Base-by-base conservation (phyloP, 2,797 vertebrate genomes). In the Falco naumanni region DNA sequence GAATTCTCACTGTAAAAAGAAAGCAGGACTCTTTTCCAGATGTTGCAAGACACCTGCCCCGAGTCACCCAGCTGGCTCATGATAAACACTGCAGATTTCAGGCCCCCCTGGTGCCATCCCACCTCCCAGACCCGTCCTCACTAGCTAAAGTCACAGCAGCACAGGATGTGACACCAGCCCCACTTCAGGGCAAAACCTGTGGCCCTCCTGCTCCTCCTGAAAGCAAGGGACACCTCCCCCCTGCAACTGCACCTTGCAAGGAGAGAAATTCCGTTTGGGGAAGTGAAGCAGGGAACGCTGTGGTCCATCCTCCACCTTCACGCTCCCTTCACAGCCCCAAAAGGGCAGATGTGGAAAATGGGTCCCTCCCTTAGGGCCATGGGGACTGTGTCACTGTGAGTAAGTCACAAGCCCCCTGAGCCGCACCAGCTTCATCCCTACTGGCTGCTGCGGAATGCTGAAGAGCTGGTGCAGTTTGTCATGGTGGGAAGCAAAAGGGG, bases 391-490 rank as follows among this genome's bases (percentile, higher is more conserved):
- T 13, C 1, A 0, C 50, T 25, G 61, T 43, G 34, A 54, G 18
- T n/a, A 37, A 43, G 18, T 29, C 6, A 0, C 28, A 41, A 25
- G 37, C 18, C 37, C 43, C 51, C 7, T 4, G 13, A 56, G 39
- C 82, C 43, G 28, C 61, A 81, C 43, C 56, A 51, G 37, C 43
- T 51, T 43, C 43, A 21, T 43, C 82, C 54, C 10, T 6, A 4
- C 22, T 6, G 0, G 33, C 57, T 76, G 57, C 56, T 1, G 0
- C 0, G 1, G 50, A 31, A 24, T 18, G 28, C 26, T 37, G 48
- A 37, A 37, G 75, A 43, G 34, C 53, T 74, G 60, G 60, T 34
- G 39, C n/a, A 43, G 47, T 19, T 69, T 48, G 19, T 39, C n/a
- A 18, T 13, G 53, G n/a, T 5, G 47, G 51, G 25, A 61, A 33